Conservation (phyloP, 2,113 vertebrate species). For the Capreolus pygargus region DNA sequence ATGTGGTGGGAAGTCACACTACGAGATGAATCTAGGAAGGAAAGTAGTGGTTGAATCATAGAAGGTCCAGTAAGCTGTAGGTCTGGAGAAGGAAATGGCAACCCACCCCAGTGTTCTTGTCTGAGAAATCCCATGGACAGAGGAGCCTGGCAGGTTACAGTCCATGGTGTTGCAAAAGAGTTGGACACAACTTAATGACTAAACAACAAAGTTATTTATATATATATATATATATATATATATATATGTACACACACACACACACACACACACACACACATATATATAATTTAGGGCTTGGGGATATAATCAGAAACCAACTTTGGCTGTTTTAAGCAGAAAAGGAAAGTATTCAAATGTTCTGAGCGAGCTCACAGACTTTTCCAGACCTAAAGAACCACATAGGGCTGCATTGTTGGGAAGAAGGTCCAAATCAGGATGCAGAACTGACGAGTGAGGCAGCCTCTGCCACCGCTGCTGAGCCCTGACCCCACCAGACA, state of each 20-base stretch:
- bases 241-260: too few species aligned
- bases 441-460: neutral
- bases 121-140: neutral
- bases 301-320: neutral
- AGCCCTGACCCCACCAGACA: too few species aligned
- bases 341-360: neutral
- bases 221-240: neutral
- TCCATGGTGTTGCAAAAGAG: neutral
- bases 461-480: rapidly evolving
- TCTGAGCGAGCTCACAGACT: neutral
- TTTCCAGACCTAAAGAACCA: neutral
- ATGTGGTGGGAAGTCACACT: neutral
- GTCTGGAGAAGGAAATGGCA: neutral
- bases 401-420: neutral
- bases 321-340: neutral
- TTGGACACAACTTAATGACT: neutral
- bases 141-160: neutral
- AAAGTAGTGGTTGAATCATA: neutral
- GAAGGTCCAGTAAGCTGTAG: neutral
- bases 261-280: too few species aligned
- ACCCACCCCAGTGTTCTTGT: neutral
- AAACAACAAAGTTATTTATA: neutral
- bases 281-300: neutral
- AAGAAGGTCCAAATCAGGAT: neutral
- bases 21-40: neutral